phyloP scores from a whole-genome alignment of 37 sponge, comb jelly and placozoan species.

The Ianthella basta region DNA sequence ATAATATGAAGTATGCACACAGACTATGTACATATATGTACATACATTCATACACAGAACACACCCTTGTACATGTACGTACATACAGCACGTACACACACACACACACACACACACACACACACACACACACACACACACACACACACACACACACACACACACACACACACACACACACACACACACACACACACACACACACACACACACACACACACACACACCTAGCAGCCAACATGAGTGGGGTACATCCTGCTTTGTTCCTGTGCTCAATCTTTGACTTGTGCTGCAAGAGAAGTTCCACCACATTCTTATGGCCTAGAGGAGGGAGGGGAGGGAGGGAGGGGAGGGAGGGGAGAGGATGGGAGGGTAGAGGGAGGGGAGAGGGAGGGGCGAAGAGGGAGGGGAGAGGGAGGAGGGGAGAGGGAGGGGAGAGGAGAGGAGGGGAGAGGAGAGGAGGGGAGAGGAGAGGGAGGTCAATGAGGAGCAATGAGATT shows the following conservation, averaged over 20 bases:
- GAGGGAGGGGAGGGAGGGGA: too few relatives aligned
- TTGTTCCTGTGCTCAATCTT: constrained; percentile 99
- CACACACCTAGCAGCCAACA: constrained; percentile 92
- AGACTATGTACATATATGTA: neutral
- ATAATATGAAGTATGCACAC: neutral
- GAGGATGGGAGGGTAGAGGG: too few relatives aligned
- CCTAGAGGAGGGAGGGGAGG: constrained; percentile 12
- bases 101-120: constrained; percentile 29
- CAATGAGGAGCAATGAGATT: too few relatives aligned
- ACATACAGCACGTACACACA: neutral
- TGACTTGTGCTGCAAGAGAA: constrained; percentile 80
- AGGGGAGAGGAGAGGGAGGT: too few relatives aligned
- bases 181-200: neutral
- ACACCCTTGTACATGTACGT: neutral
- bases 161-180: neutral
- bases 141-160: constrained; percentile 29
- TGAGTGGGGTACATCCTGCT: constrained; percentile 97
- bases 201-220: neutral
- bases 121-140: constrained; percentile 40
- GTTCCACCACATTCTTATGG: constrained; percentile 87
- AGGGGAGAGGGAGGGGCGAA: too few relatives aligned
- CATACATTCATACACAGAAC: neutral
- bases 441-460: too few relatives aligned
- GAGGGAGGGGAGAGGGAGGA: too few relatives aligned
- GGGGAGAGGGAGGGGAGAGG: too few relatives aligned